phyloP scores from a whole-genome alignment of 2,113 vertebrate species.

The Chionomys nivalis region DNA sequence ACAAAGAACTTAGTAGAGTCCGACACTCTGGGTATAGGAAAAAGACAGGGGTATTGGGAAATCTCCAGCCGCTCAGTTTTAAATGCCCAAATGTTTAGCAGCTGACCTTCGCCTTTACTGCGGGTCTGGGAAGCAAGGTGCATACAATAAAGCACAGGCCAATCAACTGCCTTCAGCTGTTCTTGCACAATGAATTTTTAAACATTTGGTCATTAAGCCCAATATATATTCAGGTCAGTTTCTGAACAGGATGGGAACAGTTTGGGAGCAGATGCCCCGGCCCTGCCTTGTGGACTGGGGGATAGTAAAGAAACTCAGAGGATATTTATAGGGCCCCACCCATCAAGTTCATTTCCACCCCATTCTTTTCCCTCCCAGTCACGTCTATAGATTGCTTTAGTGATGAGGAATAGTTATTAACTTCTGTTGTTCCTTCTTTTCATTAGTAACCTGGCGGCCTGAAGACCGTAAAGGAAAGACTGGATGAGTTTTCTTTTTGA shows the following conservation, averaged over 20 bases:
- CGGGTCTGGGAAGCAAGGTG: conserved; percentile 89
- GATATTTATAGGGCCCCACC: conserved; percentile 82
- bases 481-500: conserved; percentile 1
- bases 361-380: conserved; percentile 61
- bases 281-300: conserved; percentile 83
- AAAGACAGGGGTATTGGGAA: conserved; percentile 79
- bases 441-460: conserved; percentile 53
- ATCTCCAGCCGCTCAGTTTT: conserved; percentile 84
- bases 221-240: conserved; percentile 91
- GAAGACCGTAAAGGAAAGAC: conserved; percentile 38
- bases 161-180: conserved; percentile 91
- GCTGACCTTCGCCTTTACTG: conserved; percentile 89
- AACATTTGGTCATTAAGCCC: conserved; percentile 90
- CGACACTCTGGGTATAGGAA: conserved; percentile 75
- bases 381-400: conserved; percentile 62
- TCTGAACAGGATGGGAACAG: conserved; percentile 89
- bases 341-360: conserved; percentile 75
- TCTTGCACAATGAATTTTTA: conserved; percentile 90
- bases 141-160: conserved; percentile 90
- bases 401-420: conserved; percentile 71
- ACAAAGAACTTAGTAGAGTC: conserved; percentile 5
- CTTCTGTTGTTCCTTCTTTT: conserved; percentile 66
- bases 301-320: conserved; percentile 83
- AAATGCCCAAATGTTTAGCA: conserved; percentile 90
- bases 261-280: conserved; percentile 89